Conservation (phyloP, 2,888 invertebrate genomes). For the Ametastegia equiseti region DNA sequence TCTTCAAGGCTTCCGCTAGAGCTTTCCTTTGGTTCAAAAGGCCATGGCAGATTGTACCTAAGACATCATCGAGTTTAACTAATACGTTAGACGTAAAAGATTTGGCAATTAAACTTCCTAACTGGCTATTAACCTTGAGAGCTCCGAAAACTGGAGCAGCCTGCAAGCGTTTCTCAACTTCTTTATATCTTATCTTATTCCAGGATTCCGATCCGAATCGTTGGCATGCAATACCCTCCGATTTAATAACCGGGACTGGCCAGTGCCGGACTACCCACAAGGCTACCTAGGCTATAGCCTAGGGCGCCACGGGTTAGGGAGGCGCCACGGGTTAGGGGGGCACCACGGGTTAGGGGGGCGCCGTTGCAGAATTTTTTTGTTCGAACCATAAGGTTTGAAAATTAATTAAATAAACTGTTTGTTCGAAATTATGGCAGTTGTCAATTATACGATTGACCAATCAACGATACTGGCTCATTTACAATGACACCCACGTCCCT, state of each 20-base stretch:
- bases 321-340: no score
- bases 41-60: not conserved
- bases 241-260: no score
- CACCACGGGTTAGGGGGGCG: conserved; percentile 13
- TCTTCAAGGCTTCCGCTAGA: not conserved
- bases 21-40: not conserved
- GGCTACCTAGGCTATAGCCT: conserved; percentile 22
- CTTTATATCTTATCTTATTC: not conserved
- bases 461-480: conserved; percentile 1
- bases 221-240: not conserved
- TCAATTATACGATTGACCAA: not conserved
- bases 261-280: conserved; percentile 30
- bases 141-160: not conserved
- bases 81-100: not conserved
- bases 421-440: not conserved
- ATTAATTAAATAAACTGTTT: conserved; percentile 16
- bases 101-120: not conserved
- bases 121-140: not conserved
- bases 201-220: not conserved
- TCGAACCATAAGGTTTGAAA: conserved; percentile 14
- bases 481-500: no score
- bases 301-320: conserved; percentile 25
- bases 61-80: not conserved
- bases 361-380: conserved; percentile 1
- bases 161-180: not conserved